Evolutionary conservation across 2,888 invertebrate genomes (phyloP), one percentile per base, ranked within the genome.

Genomic region (Acleris literana): DNA sequence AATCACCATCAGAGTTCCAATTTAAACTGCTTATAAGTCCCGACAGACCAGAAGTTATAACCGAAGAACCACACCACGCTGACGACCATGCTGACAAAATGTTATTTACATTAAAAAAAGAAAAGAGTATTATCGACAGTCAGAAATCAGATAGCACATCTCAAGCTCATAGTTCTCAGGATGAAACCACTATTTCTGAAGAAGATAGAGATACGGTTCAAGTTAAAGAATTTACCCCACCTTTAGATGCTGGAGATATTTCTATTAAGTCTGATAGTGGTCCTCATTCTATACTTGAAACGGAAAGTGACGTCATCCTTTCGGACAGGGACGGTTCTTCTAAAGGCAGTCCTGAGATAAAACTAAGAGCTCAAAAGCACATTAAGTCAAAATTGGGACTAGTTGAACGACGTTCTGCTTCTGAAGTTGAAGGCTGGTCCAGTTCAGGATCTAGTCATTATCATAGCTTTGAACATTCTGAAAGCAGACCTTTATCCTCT

Each of bases 401-500:
- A 49, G 88, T 86, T 2, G 96, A 96, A 72, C 93, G 96, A 58
- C 94, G 95, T 78, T 97, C 97, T 0, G 95, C 95, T 46, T 94
- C 96, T 25, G 97, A 97, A 76, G 93, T 96, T 25, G 97, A 97
- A 83, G 93, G 95, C 3, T 96, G 96, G 86, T 97, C 97, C 0
- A 97, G 97, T 87, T 97, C 97, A 16, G 97, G 97, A 17, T 97
- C 97, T 77, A 97, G 97, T 80, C 96, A 96, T 74, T 97, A 97
- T 80, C 97, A 97, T 70, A 97, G 97, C 70, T 97, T 97, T 80
- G 97, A 97, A 80, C 95, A 96, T 77, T 95, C 95, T 18, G 95
- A 95, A 68, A 96, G 96, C 77, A 94, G 97, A 74, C 98, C 97
- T 0, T 94, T 96, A 68, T 98, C 97, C 3, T 97, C 97, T 0